A percentile compares a stretch with the other conserved stretches of the same genome.
phyloP scores from a whole-genome alignment of 1,140 invertebrate species.

The Himalopsyche phryganea region DNA sequence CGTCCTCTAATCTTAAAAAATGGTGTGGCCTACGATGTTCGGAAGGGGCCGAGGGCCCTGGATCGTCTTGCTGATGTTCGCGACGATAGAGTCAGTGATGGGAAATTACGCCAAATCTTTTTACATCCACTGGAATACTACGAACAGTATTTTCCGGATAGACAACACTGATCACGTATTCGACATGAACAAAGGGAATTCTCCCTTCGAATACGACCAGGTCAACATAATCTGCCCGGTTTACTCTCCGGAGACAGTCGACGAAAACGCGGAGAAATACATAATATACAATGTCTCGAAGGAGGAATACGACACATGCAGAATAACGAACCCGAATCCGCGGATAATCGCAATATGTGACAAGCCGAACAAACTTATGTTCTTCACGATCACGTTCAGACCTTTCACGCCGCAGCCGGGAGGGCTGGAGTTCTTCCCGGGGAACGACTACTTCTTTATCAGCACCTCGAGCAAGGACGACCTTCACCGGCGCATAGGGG shows the following conservation, averaged over 20 bases:
- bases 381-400: constrained; percentile 94
- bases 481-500: constrained; percentile 83
- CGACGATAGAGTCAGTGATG: constrained; percentile 75
- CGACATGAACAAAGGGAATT: constrained; percentile 91
- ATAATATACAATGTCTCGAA: constrained; percentile 96
- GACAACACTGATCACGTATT: constrained; percentile 97
- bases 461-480: constrained; percentile 90
- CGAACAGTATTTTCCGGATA: constrained; percentile 90
- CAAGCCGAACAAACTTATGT: constrained; percentile 90
- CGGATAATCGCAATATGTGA: constrained; percentile 93
- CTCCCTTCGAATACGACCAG: constrained; percentile 91
- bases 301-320: constrained; percentile 92
- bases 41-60: constrained; percentile 46
- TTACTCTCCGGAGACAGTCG: constrained; percentile 79
- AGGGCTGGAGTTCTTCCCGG: constrained; percentile 89
- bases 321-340: constrained; percentile 90
- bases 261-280: constrained; percentile 90
- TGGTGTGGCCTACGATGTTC: constrained; percentile 47
- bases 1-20: constrained; percentile 23
- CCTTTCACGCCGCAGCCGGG: constrained; percentile 94
- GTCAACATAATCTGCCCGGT: constrained; percentile 94
- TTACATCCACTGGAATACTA: constrained; percentile 83
- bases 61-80: constrained; percentile 59
- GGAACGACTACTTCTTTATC: constrained; percentile 95
- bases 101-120: constrained; percentile 79